phyloP scores from a whole-genome alignment of 2,113 vertebrate genomes.

The Phylloscopus trochiloides region DNA sequence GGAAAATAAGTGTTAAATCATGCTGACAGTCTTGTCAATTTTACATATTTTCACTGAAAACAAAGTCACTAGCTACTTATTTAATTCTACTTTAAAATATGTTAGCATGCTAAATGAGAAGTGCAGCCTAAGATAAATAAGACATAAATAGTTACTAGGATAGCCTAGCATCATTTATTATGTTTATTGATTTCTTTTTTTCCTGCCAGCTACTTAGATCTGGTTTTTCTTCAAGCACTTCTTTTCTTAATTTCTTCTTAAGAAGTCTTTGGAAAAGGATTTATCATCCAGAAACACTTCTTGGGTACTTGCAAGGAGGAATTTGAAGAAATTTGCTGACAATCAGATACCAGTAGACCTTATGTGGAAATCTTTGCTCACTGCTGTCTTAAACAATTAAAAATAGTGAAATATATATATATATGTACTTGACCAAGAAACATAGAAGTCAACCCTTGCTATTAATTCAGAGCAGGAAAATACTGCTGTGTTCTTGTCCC shows the following conservation, averaged over 20 bases:
- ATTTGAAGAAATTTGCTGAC: slow-evolving; percentile 32
- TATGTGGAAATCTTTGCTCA: not conserved
- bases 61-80: not conserved
- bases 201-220: not conserved
- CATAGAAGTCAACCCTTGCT: not conserved
- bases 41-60: not conserved
- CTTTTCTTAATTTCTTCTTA: not conserved
- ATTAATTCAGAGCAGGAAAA: not conserved
- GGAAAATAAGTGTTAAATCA: not conserved
- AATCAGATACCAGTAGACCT: not conserved
- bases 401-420: not conserved
- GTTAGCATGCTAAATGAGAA: not conserved
- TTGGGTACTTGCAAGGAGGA: slow-evolving; percentile 11
- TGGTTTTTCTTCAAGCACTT: slow-evolving; percentile 36
- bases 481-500: not conserved
- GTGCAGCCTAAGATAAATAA: slow-evolving; percentile 9
- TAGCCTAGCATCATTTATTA: not conserved
- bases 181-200: not conserved
- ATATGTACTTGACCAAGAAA: not conserved
- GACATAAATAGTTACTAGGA: slow-evolving; percentile 48
- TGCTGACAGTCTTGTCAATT: not conserved
- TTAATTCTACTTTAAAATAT: slow-evolving; percentile 43
- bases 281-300: too few relatives aligned
- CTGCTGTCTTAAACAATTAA: not conserved
- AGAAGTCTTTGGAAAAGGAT: too few relatives aligned